A percentile compares a stretch with the other conserved stretches of the same genome.
These are phyloP conservation scores for Hemiprocne comata DNA, from an alignment of 2,113 vertebrate species.

Conservation along the genomic window DNA sequence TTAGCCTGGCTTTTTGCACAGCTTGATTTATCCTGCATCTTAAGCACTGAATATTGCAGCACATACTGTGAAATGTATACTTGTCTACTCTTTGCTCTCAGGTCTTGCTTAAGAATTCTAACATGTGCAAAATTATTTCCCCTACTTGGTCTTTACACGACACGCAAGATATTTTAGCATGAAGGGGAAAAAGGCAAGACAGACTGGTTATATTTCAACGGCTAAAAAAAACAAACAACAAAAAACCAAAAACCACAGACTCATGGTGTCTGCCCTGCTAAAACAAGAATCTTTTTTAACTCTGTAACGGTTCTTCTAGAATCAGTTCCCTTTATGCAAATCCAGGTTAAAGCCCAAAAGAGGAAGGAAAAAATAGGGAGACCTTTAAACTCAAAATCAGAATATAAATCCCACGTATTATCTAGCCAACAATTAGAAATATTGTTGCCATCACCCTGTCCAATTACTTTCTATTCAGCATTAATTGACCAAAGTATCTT, in stretches of 20 bases:
- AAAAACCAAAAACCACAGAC: neutral
- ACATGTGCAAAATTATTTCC: neutral
- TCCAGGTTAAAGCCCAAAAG: slow-evolving; percentile 20
- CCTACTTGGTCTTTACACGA: neutral
- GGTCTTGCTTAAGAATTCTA: neutral
- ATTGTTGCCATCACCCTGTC: neutral
- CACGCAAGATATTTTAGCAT: neutral
- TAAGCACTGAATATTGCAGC: slow-evolving; percentile 1
- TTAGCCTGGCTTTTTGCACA: neutral
- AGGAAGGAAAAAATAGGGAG: slow-evolving; percentile 20
- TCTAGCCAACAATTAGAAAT: neutral
- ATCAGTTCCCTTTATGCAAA: slow-evolving; percentile 67
- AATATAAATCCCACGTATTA: neutral
- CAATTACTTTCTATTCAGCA: neutral
- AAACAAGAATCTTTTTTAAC: neutral
- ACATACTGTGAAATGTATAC: neutral
- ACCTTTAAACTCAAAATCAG: neutral
- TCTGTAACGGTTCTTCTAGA: slow-evolving; percentile 56
- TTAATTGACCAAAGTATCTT: neutral
- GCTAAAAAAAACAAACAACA: neutral
- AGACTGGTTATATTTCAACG: slow-evolving; percentile 4
- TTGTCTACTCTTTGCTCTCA: neutral
- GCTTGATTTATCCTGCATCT: neutral
- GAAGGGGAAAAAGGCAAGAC: neutral
- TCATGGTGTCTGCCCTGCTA: neutral